These are phyloP conservation scores for Habrosyne pyritoides DNA, from an alignment of 2,888 invertebrate species.

Conservation along the genomic window DNA sequence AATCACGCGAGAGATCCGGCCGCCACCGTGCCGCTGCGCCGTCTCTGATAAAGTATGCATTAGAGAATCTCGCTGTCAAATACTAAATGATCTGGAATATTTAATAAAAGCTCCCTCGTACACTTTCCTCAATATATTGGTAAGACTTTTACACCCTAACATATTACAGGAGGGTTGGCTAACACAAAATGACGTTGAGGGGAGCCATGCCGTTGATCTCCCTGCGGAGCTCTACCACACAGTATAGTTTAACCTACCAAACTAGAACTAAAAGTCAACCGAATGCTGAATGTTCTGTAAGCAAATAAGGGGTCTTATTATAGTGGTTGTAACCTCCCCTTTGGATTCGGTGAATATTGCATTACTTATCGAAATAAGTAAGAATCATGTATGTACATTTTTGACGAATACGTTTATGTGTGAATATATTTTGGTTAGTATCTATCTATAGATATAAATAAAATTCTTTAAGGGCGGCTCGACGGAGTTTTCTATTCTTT, in stretches of 20 bases:
- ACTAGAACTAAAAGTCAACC: slow-evolving; percentile 22
- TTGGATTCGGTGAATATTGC: slow-evolving; percentile 48
- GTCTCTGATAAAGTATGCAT: no score
- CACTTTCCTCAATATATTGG: slow-evolving; percentile 34
- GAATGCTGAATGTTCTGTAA: slow-evolving; percentile 8
- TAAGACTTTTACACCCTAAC: slow-evolving; percentile 40
- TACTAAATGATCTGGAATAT: not conserved
- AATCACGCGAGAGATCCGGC: no score
- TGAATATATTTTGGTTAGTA: no score
- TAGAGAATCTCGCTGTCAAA: no score
- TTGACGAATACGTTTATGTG: slow-evolving; percentile 16
- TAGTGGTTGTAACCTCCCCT: slow-evolving; percentile 31
- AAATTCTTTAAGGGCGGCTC: no score
- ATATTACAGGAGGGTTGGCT: slow-evolving; percentile 41
- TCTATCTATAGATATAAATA: no score
- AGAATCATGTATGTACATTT: slow-evolving; percentile 55
- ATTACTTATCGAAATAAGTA: slow-evolving; percentile 53
- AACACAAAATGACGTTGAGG: slow-evolving; percentile 52
- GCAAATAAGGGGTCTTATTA: slow-evolving; percentile 16
- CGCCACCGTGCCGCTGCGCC: no score
- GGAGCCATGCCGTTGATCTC: slow-evolving; percentile 45
- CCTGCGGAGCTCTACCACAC: slow-evolving; percentile 45
- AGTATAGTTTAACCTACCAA: slow-evolving; percentile 40
- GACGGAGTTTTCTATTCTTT: no score
- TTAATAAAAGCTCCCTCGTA: slow-evolving; percentile 19